phyloP scores from a whole-genome alignment of 2,113 vertebrate species.

The Pelusios castaneus region DNA sequence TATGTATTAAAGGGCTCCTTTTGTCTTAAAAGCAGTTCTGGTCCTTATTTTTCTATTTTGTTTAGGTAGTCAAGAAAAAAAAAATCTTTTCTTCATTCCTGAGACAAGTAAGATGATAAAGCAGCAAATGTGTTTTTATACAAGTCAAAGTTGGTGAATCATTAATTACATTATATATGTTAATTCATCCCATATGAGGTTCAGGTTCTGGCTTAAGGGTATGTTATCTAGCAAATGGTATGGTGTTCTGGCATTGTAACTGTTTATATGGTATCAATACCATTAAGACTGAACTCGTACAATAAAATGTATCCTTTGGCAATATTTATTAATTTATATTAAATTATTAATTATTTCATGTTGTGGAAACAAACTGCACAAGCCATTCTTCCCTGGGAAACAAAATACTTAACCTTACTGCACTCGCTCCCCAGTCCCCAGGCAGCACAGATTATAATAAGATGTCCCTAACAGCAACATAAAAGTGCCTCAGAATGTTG shows the following conservation, averaged over 20 bases:
- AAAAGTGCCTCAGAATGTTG: not conserved
- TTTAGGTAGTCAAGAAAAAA: not conserved
- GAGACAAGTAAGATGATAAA: not conserved
- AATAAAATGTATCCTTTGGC: not conserved
- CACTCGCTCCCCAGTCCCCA: not conserved
- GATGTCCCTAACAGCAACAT: not conserved
- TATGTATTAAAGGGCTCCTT: not conserved
- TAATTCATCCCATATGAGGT: not conserved
- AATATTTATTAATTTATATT: not conserved
- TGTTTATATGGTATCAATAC: not conserved
- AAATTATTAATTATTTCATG: not conserved
- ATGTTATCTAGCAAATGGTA: not conserved
- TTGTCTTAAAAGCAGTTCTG: not conserved
- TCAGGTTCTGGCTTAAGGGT: not conserved
- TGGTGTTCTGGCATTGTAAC: not conserved
- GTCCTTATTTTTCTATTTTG: not conserved
- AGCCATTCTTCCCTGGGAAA: not conserved
- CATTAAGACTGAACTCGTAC: not conserved
- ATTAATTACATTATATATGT: not conserved
- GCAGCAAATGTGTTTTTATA: not conserved
- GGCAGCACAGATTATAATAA: not conserved
- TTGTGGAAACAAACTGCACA: not conserved
- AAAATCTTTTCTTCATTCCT: not conserved
- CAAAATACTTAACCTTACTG: not conserved
- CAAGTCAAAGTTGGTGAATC: not conserved